These are phyloP conservation scores for Alcis repandata DNA, from an alignment of 2,888 invertebrate species.

Conservation along the genomic window DNA sequence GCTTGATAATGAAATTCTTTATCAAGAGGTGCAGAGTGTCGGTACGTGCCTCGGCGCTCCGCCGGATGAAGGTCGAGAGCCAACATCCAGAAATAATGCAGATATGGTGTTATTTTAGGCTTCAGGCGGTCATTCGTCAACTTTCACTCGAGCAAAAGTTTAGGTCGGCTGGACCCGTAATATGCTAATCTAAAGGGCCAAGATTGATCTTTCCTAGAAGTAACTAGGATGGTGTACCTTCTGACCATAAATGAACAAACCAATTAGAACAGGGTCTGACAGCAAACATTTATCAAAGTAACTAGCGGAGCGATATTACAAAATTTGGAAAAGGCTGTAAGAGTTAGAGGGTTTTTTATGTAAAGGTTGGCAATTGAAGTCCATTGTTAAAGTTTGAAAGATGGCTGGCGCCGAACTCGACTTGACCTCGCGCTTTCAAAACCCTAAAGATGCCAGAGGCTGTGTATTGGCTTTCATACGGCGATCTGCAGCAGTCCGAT, in stretches of 20 bases:
- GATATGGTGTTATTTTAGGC: constrained; percentile 39
- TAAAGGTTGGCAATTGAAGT: background rate
- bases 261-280: too few relatives aligned
- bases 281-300: background rate
- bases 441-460: constrained; percentile 15
- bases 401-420: background rate
- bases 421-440: constrained; percentile 10
- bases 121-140: constrained; percentile 43
- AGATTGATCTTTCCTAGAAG: background rate
- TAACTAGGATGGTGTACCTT: background rate
- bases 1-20: constrained; percentile 80
- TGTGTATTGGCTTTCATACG: constrained; percentile 32
- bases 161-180: constrained; percentile 33
- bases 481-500: constrained; percentile 43
- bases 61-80: constrained; percentile 55
- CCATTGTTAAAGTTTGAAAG: constrained; percentile 15
- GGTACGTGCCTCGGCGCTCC: constrained; percentile 63
- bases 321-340: background rate
- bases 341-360: background rate
- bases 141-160: constrained; percentile 29
- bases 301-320: background rate
- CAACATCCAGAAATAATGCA: constrained; percentile 35
- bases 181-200: constrained; percentile 40
- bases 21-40: constrained; percentile 72
- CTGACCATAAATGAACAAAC: too few relatives aligned